Conservation (phyloP, 2,113 vertebrate species). For the Eulacestoma nigropectus region DNA sequence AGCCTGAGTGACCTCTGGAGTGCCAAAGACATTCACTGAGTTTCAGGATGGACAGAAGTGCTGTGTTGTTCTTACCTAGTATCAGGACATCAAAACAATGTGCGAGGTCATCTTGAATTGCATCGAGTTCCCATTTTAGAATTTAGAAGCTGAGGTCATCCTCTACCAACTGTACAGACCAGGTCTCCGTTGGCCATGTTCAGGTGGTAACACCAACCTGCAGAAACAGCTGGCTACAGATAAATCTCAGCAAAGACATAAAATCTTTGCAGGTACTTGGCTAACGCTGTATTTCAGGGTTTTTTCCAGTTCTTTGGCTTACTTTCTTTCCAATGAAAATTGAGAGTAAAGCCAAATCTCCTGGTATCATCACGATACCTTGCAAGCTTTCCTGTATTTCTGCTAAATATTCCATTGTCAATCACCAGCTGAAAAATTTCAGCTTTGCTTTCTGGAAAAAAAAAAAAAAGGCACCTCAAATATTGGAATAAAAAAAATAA, state of each 20-base stretch:
- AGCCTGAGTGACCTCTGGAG: neutral
- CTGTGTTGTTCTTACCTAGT: neutral
- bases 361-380: neutral
- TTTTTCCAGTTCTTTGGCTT: neutral
- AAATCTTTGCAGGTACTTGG: neutral
- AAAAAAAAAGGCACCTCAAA: too few relatives aligned
- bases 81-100: neutral
- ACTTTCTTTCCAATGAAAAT: neutral
- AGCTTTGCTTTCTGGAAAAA: neutral
- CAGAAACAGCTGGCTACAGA: neutral
- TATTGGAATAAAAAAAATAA: neutral
- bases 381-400: neutral
- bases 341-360: neutral
- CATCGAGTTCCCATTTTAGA: neutral
- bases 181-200: rapidly evolving
- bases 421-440: neutral
- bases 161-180: rapidly evolving
- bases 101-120: neutral
- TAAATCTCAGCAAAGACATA: neutral
- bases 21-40: neutral
- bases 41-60: neutral
- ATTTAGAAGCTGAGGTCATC: neutral
- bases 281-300: neutral
- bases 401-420: neutral
- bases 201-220: neutral